Evolutionary conservation across 2,113 vertebrate genomes (phyloP).

Genomic region (Amphiprion ocellaris): DNA sequence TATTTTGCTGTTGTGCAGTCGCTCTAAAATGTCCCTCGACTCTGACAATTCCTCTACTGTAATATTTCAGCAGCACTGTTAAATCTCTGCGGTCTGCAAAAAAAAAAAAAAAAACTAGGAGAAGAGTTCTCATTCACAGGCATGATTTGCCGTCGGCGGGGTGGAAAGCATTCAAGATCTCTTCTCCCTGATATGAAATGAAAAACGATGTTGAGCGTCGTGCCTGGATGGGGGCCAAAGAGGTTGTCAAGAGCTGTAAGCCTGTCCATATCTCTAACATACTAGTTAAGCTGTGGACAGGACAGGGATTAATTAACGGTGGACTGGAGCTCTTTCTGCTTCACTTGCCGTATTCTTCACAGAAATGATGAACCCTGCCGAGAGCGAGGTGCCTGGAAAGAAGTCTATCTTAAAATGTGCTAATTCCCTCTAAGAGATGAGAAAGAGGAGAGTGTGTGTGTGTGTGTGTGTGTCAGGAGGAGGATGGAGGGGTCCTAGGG

Average conservation of each 20-base stretch:
- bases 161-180: slow-evolving; percentile 47
- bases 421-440: slow-evolving; percentile 54
- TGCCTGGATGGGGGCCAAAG: slow-evolving; percentile 67
- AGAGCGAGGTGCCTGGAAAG: slow-evolving; percentile 20
- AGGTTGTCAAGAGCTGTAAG: slow-evolving; percentile 71
- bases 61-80: slow-evolving; percentile 1
- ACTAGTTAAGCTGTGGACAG: slow-evolving; percentile 53
- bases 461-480: slow-evolving; percentile 4
- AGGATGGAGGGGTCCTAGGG: slow-evolving; percentile 6
- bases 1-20: slow-evolving; percentile 2
- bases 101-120: slow-evolving; percentile 1
- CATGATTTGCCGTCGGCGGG: slow-evolving; percentile 16
- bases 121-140: slow-evolving; percentile 26
- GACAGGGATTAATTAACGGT: slow-evolving; percentile 70
- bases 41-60: neutral
- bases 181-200: slow-evolving; percentile 51
- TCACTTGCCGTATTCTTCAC: slow-evolving; percentile 60
- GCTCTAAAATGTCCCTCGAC: neutral
- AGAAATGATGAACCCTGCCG: slow-evolving; percentile 49
- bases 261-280: slow-evolving; percentile 55
- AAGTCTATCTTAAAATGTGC: slow-evolving; percentile 32
- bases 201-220: slow-evolving; percentile 49
- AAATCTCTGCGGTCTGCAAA: slow-evolving; percentile 18
- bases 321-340: slow-evolving; percentile 61
- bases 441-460: neutral